Evolutionary conservation across 1,140 invertebrate genomes (phyloP).

Genomic region (Telenomus remus): DNA sequence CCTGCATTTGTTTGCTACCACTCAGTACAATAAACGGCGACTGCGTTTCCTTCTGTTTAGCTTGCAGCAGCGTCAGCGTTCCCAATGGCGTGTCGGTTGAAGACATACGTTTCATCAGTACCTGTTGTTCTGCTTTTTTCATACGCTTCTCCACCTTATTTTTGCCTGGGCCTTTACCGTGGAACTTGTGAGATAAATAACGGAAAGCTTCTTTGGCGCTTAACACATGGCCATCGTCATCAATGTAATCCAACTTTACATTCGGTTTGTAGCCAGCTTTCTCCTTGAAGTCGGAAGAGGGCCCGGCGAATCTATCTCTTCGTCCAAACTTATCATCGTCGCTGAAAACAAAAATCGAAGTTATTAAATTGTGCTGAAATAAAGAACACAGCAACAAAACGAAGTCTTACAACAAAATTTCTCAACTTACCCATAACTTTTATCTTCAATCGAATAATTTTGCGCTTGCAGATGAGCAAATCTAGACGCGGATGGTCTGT

Average conservation of each 20-base stretch:
- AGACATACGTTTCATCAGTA: slow-evolving; percentile 98
- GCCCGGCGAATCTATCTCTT: slow-evolving; percentile 88
- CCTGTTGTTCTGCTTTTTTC: slow-evolving; percentile 96
- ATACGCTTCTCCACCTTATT: slow-evolving; percentile 98
- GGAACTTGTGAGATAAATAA: slow-evolving; percentile 97
- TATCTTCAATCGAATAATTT: slow-evolving; percentile 98
- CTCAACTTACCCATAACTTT: slow-evolving; percentile 84
- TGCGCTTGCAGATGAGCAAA: slow-evolving; percentile 89
- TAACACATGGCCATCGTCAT: slow-evolving; percentile 93
- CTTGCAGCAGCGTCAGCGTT: slow-evolving; percentile 94
- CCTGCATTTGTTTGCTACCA: slow-evolving; percentile 84
- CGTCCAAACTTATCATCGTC: slow-evolving; percentile 89
- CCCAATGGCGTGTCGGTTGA: slow-evolving; percentile 98
- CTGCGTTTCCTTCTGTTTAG: slow-evolving; percentile 97
- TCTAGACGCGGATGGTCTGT: slow-evolving; percentile 82
- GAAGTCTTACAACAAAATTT: not conserved
- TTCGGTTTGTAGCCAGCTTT: slow-evolving; percentile 95
- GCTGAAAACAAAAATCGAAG: slow-evolving; percentile 69
- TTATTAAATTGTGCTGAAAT: not conserved
- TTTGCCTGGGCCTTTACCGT: slow-evolving; percentile 99
- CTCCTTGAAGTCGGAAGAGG: slow-evolving; percentile 94
- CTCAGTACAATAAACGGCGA: slow-evolving; percentile 96
- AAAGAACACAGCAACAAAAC: too few species aligned
- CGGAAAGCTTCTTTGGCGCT: slow-evolving; percentile 98
- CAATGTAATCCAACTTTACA: slow-evolving; percentile 97